Percentiles rank a stretch among this genome's conserved stretches.
Conservation (phyloP, 1,140 invertebrate genomes). For the Sweltsa coloradensis region DNA sequence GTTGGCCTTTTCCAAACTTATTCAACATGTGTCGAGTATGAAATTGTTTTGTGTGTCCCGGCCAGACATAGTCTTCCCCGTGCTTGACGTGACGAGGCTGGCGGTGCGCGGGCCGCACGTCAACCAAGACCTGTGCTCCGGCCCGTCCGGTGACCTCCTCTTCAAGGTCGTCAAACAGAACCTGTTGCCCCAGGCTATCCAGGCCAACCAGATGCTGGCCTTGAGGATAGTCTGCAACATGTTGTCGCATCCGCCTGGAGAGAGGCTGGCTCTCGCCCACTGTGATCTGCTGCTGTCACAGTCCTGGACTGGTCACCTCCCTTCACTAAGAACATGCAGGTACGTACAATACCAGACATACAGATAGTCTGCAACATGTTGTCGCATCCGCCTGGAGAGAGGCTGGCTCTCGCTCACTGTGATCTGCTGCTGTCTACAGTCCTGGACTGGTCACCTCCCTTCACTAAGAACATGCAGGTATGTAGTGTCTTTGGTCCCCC, state of each 20-base stretch:
- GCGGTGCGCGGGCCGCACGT: conserved; percentile 52
- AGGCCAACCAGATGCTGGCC: conserved; percentile 65
- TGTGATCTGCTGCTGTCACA: conserved; percentile 42
- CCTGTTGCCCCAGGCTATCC: conserved; percentile 24
- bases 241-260: conserved; percentile 47
- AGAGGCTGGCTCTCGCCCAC: conserved; percentile 41
- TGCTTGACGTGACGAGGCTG: conserved; percentile 69
- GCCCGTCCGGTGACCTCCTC: conserved; percentile 16
- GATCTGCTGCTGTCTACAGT: conserved; percentile 43
- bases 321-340: conserved; percentile 54
- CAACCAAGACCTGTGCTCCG: conserved; percentile 42
- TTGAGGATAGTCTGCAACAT: conserved; percentile 67
- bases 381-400: conserved; percentile 44
- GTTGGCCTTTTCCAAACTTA: too few relatives aligned
- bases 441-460: conserved; percentile 34
- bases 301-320: conserved; percentile 36
- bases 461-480: conserved; percentile 56
- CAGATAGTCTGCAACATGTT: conserved; percentile 47
- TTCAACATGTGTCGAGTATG: too few relatives aligned
- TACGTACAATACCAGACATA: conserved; percentile 19
- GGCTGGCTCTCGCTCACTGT: conserved; percentile 39
- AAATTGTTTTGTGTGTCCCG: conserved; percentile 25
- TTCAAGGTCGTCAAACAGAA: conserved; percentile 20
- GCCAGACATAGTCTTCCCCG: conserved; percentile 72
- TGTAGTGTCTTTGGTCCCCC: background rate